Evolutionary conservation across 2,113 vertebrate species (phyloP), one percentile per base, ranked within the genome.

Genomic region (Notothenia rossii): DNA sequence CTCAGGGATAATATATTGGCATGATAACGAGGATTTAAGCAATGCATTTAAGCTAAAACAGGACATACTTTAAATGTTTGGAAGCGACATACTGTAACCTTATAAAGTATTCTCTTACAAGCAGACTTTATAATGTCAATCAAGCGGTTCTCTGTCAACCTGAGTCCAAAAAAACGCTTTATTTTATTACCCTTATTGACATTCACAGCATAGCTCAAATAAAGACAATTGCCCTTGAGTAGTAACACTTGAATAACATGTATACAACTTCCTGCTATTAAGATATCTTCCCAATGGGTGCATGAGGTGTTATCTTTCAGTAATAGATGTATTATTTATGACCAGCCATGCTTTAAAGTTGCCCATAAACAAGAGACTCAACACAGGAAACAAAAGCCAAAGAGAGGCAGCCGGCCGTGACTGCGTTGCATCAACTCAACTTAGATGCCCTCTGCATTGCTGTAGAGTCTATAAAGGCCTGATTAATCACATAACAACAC

Each of bases 401-500:
- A 75, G 56, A 76, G 74, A 86, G 76, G 68, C 17, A 66, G 72
- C 77, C 67, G 12, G 11, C 49, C 4, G 18, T 71, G 69, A 66
- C 72, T 70, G 58, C 20, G 72, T 60, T 55, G 56, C 49, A 69
- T 85, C 60, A 51, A 72, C 33, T 51, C 72, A 56, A 79, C 59
- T 72, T 10, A 22, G 54, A 81, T 75, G 60, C 76, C 77, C 69
- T 53, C 60, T 54, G 56, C 40, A 66, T 68, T 73, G 68, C 68
- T 45, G 75, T 69, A n/a, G 50, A 79, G 72, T 80, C 83, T 67
- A 82, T 87, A 89, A 88, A 86, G 74, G 62, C 56, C 66, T 73
- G 79, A 91, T 90, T 90, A 89, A 91, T 90, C 77, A 75, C 77
- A 77, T 80, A 88, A 87, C 82, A 89, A 69, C 75, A 81, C 25